A percentile compares a stretch with the other conserved stretches of the same genome.
Evolutionary conservation across 2,797 vertebrate genomes (phyloP).

Genomic region (Crypturellus tataupa): DNA sequence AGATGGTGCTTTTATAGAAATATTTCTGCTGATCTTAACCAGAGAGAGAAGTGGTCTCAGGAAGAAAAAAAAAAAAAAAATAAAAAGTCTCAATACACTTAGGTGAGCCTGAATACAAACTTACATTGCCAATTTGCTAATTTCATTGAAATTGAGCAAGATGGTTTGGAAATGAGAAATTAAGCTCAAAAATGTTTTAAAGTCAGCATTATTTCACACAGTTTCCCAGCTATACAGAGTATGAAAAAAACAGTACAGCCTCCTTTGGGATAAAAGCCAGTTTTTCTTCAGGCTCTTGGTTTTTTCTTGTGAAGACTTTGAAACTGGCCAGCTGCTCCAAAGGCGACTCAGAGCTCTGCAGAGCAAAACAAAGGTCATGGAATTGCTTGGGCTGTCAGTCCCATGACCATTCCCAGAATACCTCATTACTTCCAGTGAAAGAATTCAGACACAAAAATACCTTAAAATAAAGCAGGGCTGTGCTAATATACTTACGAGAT

Average conservation of each 20-base stretch:
- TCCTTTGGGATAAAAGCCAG: background rate
- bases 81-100: background rate
- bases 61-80: background rate
- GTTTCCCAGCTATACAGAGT: background rate
- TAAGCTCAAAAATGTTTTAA: background rate
- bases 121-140: background rate
- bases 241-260: background rate
- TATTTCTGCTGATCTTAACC: background rate
- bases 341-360: background rate
- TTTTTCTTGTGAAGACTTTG: conserved; percentile 10
- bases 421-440: background rate
- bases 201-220: background rate
- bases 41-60: background rate
- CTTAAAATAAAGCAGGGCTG: background rate
- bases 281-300: background rate
- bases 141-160: background rate
- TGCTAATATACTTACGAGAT: background rate
- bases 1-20: background rate
- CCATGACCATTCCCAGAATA: background rate
- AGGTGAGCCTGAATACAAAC: background rate
- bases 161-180: background rate
- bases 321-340: background rate
- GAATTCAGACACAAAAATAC: background rate
- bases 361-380: conserved; percentile 1
- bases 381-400: background rate